phyloP scores from a whole-genome alignment of 53 echinoderm and acorn worm genomes.

The Holothuria leucospilota region DNA sequence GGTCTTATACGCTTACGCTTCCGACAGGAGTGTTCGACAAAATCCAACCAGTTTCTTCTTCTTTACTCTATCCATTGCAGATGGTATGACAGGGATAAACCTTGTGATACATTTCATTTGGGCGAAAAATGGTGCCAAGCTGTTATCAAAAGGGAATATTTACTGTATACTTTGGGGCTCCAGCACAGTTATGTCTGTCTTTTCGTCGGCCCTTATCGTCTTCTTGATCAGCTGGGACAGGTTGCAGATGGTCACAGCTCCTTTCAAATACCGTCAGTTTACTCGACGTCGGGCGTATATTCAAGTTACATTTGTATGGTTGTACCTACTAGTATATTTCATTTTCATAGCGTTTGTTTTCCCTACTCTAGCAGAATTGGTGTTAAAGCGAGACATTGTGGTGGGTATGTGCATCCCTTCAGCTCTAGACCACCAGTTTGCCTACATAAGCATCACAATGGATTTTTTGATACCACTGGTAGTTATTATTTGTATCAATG shows the following conservation, averaged over 20 bases:
- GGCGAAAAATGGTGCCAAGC: not conserved
- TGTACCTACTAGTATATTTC: not conserved
- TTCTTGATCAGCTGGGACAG: too few species aligned
- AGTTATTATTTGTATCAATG: not conserved
- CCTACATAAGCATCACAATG: not conserved
- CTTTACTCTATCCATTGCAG: not conserved
- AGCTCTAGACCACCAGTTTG: not conserved
- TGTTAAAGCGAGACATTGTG: not conserved
- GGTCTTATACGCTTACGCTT: not conserved
- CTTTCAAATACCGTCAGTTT: not conserved
- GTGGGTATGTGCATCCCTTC: not conserved
- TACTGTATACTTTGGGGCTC: not conserved
- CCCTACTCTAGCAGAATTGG: not conserved
- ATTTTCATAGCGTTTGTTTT: not conserved
- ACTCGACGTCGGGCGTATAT: not conserved
- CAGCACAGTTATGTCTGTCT: not conserved
- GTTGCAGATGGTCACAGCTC: too few species aligned
- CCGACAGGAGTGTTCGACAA: not conserved
- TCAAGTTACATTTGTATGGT: not conserved
- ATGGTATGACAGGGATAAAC: not conserved
- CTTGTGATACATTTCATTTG: not conserved
- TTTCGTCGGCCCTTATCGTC: not conserved
- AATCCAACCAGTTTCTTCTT: not conserved
- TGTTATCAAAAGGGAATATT: not conserved
- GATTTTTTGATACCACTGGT: not conserved